Conservation (phyloP, 2,797 vertebrate genomes). For the Micrastur ruficollis region DNA sequence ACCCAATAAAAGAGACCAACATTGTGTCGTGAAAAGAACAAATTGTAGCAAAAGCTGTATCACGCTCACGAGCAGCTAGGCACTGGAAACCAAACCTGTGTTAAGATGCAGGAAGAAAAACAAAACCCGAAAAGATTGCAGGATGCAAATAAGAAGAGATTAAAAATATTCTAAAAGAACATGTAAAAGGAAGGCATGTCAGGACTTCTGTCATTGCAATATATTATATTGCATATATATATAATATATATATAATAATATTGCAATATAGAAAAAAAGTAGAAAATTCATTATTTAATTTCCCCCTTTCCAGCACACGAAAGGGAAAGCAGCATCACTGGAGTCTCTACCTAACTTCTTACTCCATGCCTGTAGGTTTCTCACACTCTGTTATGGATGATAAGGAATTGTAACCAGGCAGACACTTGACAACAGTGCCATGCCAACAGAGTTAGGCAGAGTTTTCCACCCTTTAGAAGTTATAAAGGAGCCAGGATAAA, state of each 20-base stretch:
- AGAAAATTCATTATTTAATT: not conserved
- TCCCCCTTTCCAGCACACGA: not conserved
- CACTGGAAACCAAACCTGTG: not conserved
- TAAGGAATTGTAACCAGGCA: not conserved
- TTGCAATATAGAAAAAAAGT: too few species aligned
- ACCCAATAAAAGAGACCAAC: not conserved
- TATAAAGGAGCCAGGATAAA: not conserved
- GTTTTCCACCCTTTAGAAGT: not conserved
- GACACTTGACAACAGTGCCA: not conserved
- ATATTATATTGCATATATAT: too few species aligned
- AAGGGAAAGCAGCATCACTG: not conserved
- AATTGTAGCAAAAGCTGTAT: not conserved
- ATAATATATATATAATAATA: too few species aligned
- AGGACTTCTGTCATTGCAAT: not conserved
- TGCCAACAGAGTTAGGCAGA: not conserved
- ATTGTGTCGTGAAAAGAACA: not conserved
- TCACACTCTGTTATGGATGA: not conserved
- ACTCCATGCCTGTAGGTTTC: not conserved
- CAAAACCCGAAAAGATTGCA: too few species aligned
- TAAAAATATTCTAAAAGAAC: not conserved
- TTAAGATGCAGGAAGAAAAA: not conserved
- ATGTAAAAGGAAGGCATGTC: not conserved
- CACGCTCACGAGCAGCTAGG: rapidly evolving
- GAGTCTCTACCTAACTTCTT: not conserved
- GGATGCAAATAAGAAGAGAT: not conserved